These are phyloP conservation scores for Muscicapa striata DNA, from an alignment of 2,797 vertebrate genomes.

Conservation along the genomic window DNA sequence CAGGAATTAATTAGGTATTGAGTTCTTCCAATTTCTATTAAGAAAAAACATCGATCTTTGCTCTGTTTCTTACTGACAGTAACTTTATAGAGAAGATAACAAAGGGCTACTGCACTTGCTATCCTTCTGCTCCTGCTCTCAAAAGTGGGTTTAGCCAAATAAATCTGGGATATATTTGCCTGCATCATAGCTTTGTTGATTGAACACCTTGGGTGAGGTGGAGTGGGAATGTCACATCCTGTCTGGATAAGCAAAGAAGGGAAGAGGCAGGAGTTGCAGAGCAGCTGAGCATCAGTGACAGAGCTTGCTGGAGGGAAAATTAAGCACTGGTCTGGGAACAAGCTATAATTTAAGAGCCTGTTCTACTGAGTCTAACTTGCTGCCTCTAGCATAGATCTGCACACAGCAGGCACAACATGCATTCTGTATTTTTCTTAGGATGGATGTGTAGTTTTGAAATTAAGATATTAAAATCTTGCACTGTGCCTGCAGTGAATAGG, in stretches of 20 bases:
- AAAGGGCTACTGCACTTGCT: neutral
- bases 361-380: neutral
- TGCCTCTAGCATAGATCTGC: neutral
- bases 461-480: neutral
- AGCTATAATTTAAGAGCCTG: neutral
- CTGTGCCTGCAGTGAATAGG: neutral
- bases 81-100: conserved; percentile 27
- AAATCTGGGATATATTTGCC: neutral
- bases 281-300: neutral
- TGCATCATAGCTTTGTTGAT: neutral
- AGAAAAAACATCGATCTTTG: conserved; percentile 68
- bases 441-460: neutral
- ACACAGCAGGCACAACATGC: neutral
- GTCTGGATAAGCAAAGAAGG: neutral
- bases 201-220: neutral
- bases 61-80: conserved; percentile 54
- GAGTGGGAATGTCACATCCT: accelerated
- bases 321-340: neutral
- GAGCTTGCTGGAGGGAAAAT: conserved; percentile 15
- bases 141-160: neutral
- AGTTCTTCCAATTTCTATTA: conserved; percentile 64
- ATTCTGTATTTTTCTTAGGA: neutral
- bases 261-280: neutral
- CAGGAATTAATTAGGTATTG: conserved; percentile 76
- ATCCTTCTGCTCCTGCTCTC: conserved; percentile 21